These are phyloP conservation scores for Cryptosula pallasiana DNA, from an alignment of 2,888 invertebrate species.

Conservation along the genomic window DNA sequence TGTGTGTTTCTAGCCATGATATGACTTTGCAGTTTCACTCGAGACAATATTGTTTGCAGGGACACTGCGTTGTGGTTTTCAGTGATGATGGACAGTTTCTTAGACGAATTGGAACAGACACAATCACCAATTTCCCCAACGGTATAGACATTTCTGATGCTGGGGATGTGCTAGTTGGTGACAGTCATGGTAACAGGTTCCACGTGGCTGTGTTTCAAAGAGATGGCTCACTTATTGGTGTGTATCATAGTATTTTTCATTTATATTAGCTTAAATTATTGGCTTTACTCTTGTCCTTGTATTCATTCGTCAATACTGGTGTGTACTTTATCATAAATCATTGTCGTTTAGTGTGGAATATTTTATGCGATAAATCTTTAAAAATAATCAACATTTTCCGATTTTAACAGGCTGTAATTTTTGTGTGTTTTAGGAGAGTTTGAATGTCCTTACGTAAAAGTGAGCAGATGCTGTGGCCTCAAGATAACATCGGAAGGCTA, in stretches of 20 bases:
- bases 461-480: conserved; percentile 93
- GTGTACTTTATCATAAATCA: no score
- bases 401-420: no score
- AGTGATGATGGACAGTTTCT: conserved; percentile 83
- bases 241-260: not conserved
- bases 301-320: no score
- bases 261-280: not conserved
- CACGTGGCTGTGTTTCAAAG: conserved; percentile 92
- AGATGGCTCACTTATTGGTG: conserved; percentile 62
- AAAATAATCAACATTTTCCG: no score
- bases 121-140: conserved; percentile 92
- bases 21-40: no score
- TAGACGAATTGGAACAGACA: conserved; percentile 89
- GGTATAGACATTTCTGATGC: conserved; percentile 96
- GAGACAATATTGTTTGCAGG: no score
- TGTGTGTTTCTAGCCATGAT: no score
- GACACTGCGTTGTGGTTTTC: conserved; percentile 87
- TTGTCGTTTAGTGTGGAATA: no score
- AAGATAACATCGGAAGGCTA: conserved; percentile 96
- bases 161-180: conserved; percentile 91
- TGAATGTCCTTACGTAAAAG: conserved; percentile 96
- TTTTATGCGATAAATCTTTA: no score
- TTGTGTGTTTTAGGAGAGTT: conserved; percentile 68
- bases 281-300: not conserved
- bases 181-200: conserved; percentile 95